Evolutionary conservation across 2,888 invertebrate genomes (phyloP), one percentile per base, ranked within the genome.

Genomic region (Hydroisotoma schaefferi): DNA sequence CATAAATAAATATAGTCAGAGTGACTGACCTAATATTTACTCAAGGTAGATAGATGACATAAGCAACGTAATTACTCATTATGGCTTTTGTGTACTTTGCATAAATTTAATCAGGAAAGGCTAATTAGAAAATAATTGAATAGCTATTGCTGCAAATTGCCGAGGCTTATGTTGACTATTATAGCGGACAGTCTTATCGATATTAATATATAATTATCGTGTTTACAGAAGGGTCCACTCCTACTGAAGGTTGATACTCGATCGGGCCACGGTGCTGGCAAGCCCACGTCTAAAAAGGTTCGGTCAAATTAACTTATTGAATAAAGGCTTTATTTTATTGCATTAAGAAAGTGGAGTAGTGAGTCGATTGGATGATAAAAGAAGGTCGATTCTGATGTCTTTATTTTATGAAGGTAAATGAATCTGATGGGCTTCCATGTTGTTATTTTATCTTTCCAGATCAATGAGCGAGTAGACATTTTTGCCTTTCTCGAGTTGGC

Each of bases 381-480:
- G 10, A 23, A 29, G n/a, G n/a, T n/a, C n/a, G n/a, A n/a, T n/a
- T n/a, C n/a, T n/a, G n/a, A n/a, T n/a, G n/a, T n/a, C n/a, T n/a
- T n/a, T n/a, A n/a, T n/a, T n/a, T n/a, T n/a, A n/a, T n/a, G n/a
- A n/a, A n/a, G n/a, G n/a, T n/a, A n/a, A n/a, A n/a, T n/a, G n/a
- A n/a, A n/a, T n/a, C n/a, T n/a, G n/a, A n/a, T n/a, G n/a, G n/a
- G n/a, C n/a, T n/a, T n/a, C n/a, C n/a, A n/a, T n/a, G n/a, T n/a
- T n/a, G n/a, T n/a, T n/a, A n/a, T n/a, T n/a, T 61, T 59, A 55
- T 43, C 47, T 47, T 63, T 83, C 75, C 82, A 94, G 87, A 95
- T 97, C 75, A 94, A 93, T 70, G 94, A 97, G 78, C 83, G 87
- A 74, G 88, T 90, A 0, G 95, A 97, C 76, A 88, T 92, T 70